Conservation (phyloP, 2,888 invertebrate genomes). For the Xanthostigma xanthostigma region DNA sequence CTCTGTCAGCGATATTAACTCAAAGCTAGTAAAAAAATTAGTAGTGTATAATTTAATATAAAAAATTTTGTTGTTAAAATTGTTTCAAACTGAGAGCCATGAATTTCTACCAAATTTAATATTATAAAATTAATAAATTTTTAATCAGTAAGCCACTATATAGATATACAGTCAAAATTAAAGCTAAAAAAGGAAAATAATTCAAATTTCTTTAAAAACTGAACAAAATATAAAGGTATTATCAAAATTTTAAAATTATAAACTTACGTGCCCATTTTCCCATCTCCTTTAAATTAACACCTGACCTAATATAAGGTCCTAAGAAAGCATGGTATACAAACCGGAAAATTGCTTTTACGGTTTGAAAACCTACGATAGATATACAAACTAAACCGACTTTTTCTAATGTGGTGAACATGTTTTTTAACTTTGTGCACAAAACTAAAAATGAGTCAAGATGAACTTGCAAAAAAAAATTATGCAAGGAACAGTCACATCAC, state of each 20-base stretch:
- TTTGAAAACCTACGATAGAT: slow-evolving; percentile 24
- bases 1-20: too few species aligned
- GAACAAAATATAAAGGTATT: background rate
- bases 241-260: background rate
- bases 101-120: too few species aligned
- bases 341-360: slow-evolving; percentile 36
- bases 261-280: slow-evolving; percentile 73
- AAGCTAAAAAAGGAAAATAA: background rate
- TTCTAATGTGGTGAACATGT: slow-evolving; percentile 27
- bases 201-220: background rate
- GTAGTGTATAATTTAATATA: too few species aligned
- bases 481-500: too few species aligned
- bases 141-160: too few species aligned
- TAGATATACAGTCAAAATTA: too few species aligned
- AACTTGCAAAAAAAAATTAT: too few species aligned
- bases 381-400: slow-evolving; percentile 33
- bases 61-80: too few species aligned
- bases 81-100: too few species aligned
- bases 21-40: too few species aligned
- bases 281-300: slow-evolving; percentile 44
- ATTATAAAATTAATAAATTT: too few species aligned
- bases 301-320: slow-evolving; percentile 34
- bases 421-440: slow-evolving; percentile 1
- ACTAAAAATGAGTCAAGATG: background rate
- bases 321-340: slow-evolving; percentile 29